phyloP scores from a whole-genome alignment of 2,888 invertebrate species.

The Clepsis dumicolana region DNA sequence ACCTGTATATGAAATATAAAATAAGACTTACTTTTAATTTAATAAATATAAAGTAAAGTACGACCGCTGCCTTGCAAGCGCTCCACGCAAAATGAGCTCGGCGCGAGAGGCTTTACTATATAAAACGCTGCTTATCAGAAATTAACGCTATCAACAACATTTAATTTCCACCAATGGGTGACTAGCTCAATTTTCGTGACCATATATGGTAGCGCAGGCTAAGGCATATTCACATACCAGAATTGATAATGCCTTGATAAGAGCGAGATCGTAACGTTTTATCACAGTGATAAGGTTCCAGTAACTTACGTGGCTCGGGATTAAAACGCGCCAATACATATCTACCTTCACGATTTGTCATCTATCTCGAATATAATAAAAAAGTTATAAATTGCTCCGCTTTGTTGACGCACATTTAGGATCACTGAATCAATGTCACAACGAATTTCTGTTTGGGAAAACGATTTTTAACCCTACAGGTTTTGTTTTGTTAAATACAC shows the following conservation, averaged over 20 bases:
- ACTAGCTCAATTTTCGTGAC: conserved; percentile 88
- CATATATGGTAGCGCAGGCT: conserved; percentile 90
- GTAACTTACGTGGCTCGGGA: conserved; percentile 27
- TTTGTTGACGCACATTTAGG: background rate
- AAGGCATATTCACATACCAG: conserved; percentile 62
- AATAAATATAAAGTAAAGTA: conserved; percentile 70
- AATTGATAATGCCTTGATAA: conserved; percentile 74
- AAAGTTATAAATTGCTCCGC: background rate
- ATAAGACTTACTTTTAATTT: conserved; percentile 74
- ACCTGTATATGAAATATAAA: conserved; percentile 11
- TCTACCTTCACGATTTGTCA: conserved; percentile 23
- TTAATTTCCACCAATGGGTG: conserved; percentile 88
- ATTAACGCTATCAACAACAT: conserved; percentile 80
- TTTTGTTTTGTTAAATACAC: no score
- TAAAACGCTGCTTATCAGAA: conserved; percentile 83
- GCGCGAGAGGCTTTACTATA: conserved; percentile 83
- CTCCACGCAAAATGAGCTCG: conserved; percentile 76
- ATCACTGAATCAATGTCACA: background rate
- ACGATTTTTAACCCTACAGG: no score
- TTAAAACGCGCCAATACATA: conserved; percentile 20
- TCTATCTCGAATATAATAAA: conserved; percentile 2
- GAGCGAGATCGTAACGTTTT: conserved; percentile 44
- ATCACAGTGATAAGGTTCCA: conserved; percentile 19
- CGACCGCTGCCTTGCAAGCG: conserved; percentile 74
- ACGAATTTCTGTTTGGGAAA: no score